A percentile compares a stretch with the other conserved stretches of the same genome.
phyloP scores from a whole-genome alignment of 2,113 vertebrate species.

The Columba livia region DNA sequence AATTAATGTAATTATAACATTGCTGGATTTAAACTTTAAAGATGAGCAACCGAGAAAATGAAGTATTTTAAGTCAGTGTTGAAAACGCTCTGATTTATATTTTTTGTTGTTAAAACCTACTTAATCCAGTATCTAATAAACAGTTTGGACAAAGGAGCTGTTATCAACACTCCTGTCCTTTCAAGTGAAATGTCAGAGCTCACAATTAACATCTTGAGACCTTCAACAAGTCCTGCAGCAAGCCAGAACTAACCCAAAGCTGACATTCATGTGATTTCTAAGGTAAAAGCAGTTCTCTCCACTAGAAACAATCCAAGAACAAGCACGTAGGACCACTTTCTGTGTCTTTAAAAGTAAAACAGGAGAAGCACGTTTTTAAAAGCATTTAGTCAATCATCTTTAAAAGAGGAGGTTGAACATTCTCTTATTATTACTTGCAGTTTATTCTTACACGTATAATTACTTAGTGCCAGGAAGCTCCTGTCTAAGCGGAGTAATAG shows the following conservation, averaged over 20 bases:
- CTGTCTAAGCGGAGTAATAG: background rate
- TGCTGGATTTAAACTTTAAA: slow-evolving; percentile 12
- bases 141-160: background rate
- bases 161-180: background rate
- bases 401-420: background rate
- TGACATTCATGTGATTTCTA: background rate
- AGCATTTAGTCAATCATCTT: background rate
- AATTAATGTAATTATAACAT: slow-evolving; percentile 38
- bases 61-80: background rate
- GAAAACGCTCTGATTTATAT: background rate
- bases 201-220: background rate
- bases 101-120: background rate
- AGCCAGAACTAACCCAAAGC: background rate
- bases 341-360: background rate
- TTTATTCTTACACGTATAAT: background rate
- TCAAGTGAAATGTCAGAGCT: slow-evolving; percentile 22
- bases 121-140: background rate
- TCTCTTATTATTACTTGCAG: background rate
- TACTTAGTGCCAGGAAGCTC: background rate
- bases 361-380: background rate
- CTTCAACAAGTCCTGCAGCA: background rate
- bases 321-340: background rate
- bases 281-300: background rate
- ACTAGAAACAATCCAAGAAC: background rate
- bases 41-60: background rate